Conservation (phyloP, 2,113 vertebrate genomes). For the Marcusenius ussheri region DNA sequence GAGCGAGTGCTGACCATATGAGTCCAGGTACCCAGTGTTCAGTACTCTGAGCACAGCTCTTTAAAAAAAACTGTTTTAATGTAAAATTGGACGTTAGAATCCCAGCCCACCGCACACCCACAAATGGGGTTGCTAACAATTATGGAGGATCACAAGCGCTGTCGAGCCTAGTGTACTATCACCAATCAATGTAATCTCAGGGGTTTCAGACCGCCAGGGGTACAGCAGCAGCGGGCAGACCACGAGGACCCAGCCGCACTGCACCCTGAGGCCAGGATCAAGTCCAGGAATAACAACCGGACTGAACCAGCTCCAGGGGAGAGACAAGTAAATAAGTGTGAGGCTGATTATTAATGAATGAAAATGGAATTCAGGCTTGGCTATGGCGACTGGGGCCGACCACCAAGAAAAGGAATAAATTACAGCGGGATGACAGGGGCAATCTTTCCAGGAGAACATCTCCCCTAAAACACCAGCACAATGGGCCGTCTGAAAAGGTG, state of each 20-base stretch:
- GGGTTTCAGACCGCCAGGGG: not conserved
- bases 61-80: not conserved
- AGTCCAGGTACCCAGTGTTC: not conserved
- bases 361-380: not conserved
- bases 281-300: not conserved
- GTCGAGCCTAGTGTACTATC: not conserved
- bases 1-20: not conserved
- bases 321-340: not conserved
- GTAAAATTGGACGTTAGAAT: not conserved
- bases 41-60: not conserved
- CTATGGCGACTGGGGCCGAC: not conserved
- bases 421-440: not conserved
- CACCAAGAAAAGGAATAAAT: not conserved
- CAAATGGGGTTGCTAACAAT: not conserved
- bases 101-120: not conserved
- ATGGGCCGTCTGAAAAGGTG: not conserved
- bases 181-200: not conserved
- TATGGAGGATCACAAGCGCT: not conserved
- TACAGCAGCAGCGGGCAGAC: not conserved
- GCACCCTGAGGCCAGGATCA: not conserved
- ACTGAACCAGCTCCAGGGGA: not conserved
- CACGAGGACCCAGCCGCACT: not conserved
- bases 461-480: not conserved
- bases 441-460: not conserved
- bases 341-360: not conserved